phyloP scores from a whole-genome alignment of 1,140 invertebrate species.

The Pseudobourletiella spinata region DNA sequence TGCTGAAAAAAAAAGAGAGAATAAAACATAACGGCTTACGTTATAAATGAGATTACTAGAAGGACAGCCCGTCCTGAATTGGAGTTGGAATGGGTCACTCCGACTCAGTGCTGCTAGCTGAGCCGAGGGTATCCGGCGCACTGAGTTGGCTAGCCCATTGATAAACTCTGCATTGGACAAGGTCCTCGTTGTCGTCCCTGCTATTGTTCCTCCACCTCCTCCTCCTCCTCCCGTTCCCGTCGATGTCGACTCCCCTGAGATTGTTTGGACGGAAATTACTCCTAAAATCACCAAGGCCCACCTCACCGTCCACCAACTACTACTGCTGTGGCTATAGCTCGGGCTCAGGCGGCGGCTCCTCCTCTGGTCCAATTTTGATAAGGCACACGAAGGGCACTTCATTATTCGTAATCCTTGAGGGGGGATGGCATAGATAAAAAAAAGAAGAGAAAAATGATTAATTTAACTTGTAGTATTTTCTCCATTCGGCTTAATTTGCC shows the following conservation, averaged over 20 bases:
- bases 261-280: not conserved
- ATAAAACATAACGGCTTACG: slow-evolving; percentile 24
- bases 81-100: slow-evolving; percentile 21
- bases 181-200: not conserved
- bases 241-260: not conserved
- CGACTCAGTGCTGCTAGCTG: slow-evolving; percentile 8
- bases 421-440: slow-evolving; percentile 17
- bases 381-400: not conserved
- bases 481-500: too few relatives aligned
- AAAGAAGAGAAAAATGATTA: slow-evolving; percentile 2
- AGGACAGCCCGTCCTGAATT: slow-evolving; percentile 31
- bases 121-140: slow-evolving; percentile 19
- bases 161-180: slow-evolving; percentile 21
- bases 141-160: slow-evolving; percentile 20
- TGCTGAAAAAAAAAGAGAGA: too few relatives aligned
- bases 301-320: not conserved
- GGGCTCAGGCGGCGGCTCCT: not conserved
- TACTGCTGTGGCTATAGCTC: not conserved
- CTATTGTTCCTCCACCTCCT: too few relatives aligned
- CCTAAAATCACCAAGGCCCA: not conserved
- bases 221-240: too few relatives aligned
- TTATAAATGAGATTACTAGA: slow-evolving; percentile 32
- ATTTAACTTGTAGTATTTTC: too few relatives aligned
- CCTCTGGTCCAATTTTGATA: not conserved
- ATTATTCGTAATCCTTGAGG: slow-evolving; percentile 3